A percentile compares a stretch with the other conserved stretches of the same genome.
Evolutionary conservation across 2,888 invertebrate genomes (phyloP).

Genomic region (Phragmatobia fuliginosa): DNA sequence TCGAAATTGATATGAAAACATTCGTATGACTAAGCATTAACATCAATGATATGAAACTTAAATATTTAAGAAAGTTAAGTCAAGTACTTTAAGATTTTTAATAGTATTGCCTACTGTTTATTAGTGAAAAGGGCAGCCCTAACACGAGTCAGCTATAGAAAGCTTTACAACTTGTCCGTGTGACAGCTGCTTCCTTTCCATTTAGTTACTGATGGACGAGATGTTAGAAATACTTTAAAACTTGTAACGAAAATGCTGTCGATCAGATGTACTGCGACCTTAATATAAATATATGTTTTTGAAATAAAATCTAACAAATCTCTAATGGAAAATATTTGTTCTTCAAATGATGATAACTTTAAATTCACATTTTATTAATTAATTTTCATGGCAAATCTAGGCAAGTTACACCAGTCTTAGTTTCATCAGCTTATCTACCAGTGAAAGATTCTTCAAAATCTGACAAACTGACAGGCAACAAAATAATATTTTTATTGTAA

Average conservation of each 20-base stretch:
- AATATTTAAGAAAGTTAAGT: neutral
- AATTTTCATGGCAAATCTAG: no score
- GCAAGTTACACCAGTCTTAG: no score
- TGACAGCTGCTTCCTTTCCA: conserved; percentile 67
- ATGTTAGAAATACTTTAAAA: conserved; percentile 41
- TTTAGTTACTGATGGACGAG: conserved; percentile 50
- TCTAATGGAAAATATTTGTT: neutral
- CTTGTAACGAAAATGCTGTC: conserved; percentile 30
- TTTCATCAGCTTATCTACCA: no score
- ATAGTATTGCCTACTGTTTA: conserved; percentile 30
- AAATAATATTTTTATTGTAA: no score
- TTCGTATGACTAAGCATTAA: neutral
- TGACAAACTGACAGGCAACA: no score
- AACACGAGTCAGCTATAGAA: conserved; percentile 28
- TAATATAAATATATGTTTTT: neutral
- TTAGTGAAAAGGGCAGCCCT: conserved; percentile 35
- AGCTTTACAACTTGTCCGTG: conserved; percentile 59
- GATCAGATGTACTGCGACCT: neutral
- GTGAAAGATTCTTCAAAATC: no score
- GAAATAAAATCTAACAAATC: neutral
- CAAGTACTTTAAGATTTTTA: conserved; percentile 5
- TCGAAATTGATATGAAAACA: neutral
- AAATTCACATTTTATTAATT: conserved; percentile 3
- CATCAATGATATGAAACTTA: neutral
- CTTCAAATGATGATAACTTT: neutral